A percentile compares a stretch with the other conserved stretches of the same genome.
phyloP scores from a whole-genome alignment of 2,113 vertebrate genomes.

The Pollachius pollachius region DNA sequence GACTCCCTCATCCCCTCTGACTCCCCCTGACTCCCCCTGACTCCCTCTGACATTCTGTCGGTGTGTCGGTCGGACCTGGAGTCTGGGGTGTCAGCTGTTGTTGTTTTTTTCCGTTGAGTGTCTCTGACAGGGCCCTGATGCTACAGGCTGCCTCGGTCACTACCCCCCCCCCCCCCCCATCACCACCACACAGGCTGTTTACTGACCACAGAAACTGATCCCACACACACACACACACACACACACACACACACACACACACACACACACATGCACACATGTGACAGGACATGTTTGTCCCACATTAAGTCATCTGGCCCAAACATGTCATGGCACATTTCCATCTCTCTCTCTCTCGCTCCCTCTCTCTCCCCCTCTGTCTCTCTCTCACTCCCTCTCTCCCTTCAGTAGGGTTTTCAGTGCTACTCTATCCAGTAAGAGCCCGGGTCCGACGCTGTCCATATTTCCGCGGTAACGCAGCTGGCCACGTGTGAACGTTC shows the following conservation, averaged over 20 bases:
- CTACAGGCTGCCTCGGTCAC: too few relatives aligned
- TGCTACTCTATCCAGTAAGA: too few relatives aligned
- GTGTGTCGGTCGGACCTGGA: constrained; percentile 33
- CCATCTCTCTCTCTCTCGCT: background rate
- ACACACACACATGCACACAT: too few relatives aligned
- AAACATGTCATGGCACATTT: constrained; percentile 19
- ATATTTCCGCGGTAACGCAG: constrained; percentile 50
- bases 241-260: too few relatives aligned
- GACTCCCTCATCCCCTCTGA: too few relatives aligned
- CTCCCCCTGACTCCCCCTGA: too few relatives aligned
- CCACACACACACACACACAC: background rate
- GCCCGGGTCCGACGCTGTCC: constrained; percentile 11
- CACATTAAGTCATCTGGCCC: constrained; percentile 40
- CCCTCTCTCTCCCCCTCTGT: too few relatives aligned
- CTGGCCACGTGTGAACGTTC: constrained; percentile 53
- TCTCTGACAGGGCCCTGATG: too few relatives aligned
- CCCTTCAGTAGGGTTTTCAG: too few relatives aligned
- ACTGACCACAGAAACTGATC: constrained; percentile 65
- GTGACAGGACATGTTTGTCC: constrained; percentile 27
- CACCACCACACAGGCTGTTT: background rate
- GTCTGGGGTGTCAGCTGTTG: constrained; percentile 68
- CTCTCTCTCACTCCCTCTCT: too few relatives aligned
- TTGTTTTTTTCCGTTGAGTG: constrained; percentile 42
- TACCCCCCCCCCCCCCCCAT: constrained; percentile 48
- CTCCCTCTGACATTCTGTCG: too few relatives aligned